Evolutionary conservation across 2,113 vertebrate species (phyloP), one percentile per base, ranked within the genome.

Genomic region (Proterorhinus semilunaris): DNA sequence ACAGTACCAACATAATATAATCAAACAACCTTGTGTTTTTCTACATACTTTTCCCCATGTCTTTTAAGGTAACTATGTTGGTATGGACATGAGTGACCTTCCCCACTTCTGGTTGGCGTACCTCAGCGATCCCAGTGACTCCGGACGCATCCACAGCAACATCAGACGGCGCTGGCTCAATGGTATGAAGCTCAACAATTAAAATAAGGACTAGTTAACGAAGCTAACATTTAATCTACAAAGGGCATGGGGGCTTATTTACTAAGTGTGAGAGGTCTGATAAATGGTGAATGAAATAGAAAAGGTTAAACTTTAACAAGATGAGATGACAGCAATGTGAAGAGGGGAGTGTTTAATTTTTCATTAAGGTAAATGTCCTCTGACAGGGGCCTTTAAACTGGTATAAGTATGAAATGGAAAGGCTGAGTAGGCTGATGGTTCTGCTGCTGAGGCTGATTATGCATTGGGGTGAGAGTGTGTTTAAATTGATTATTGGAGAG

Each of bases 141-240:
- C 94, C 9, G 94, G 94, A 7, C 90, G 91, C 12, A 95, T 95
- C 81, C 94, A 95, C 71, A 94, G 93, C 78, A 92, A 93, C 67
- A 83, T 94, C 57, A 82, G 92, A 6, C 93, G 94, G 80, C 91
- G 92, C 62, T 95, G 93, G 93, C 84, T 94, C 15, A 92, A 66
- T 4, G 93, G 93, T 94, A 84, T 10, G 59, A 27, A 53, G 27
- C 17, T 11, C 15, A 6, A 1, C 8, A 51, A 51, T 13, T 51
- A 11, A 2, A 5, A 11, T 51, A 15, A 47, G 3, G 10, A 47
- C 46, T 47, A 47, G 21, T 21, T 21, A 21, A 21, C 21, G 21
- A 21, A 8, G 46, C 6, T 21, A 7, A 7, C 10, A 9, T 9
- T 2, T 16, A 0, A 13, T 9, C 12, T 9, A 9, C 15, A 53